Evolutionary conservation across 2,113 vertebrate species (phyloP).

Genomic region (Onychostoma macrolepis): DNA sequence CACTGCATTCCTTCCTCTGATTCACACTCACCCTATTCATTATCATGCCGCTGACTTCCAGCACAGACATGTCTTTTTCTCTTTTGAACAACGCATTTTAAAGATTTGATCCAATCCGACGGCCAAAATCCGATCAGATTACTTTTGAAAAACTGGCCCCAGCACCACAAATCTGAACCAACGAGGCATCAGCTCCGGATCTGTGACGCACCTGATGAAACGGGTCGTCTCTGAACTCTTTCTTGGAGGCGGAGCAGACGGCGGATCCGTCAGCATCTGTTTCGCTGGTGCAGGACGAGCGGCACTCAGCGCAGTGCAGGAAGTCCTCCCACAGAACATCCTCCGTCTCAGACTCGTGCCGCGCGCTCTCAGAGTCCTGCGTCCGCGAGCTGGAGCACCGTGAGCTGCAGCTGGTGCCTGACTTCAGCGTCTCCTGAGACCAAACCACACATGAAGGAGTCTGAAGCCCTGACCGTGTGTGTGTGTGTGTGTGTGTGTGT

Average conservation of each 20-base stretch:
- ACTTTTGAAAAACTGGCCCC: too few species aligned
- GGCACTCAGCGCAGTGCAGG: conserved; percentile 93
- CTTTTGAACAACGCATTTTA: too few species aligned
- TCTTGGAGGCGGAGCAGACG: conserved; percentile 84
- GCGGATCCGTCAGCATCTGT: conserved; percentile 88
- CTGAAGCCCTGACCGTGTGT: background rate
- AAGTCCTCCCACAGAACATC: conserved; percentile 98
- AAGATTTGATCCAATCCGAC: too few species aligned
- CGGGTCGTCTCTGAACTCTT: conserved; percentile 95
- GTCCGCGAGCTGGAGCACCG: conserved; percentile 92
- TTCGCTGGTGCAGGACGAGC: conserved; percentile 92
- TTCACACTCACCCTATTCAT: too few species aligned
- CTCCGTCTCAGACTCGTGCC: conserved; percentile 95
- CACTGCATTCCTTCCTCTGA: too few species aligned
- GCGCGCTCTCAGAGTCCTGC: conserved; percentile 92
- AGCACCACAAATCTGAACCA: background rate
- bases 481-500: background rate
- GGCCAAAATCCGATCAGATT: too few species aligned
- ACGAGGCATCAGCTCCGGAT: too few species aligned
- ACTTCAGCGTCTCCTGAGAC: conserved; percentile 88
- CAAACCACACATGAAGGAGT: background rate
- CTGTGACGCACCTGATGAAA: conserved; percentile 87
- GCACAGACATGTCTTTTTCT: too few species aligned
- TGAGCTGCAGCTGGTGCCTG: conserved; percentile 94
- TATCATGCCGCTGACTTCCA: too few species aligned